Evolutionary conservation across 2,113 vertebrate species (phyloP), one percentile per base, ranked within the genome.

Genomic region (Hipposideros armiger): DNA sequence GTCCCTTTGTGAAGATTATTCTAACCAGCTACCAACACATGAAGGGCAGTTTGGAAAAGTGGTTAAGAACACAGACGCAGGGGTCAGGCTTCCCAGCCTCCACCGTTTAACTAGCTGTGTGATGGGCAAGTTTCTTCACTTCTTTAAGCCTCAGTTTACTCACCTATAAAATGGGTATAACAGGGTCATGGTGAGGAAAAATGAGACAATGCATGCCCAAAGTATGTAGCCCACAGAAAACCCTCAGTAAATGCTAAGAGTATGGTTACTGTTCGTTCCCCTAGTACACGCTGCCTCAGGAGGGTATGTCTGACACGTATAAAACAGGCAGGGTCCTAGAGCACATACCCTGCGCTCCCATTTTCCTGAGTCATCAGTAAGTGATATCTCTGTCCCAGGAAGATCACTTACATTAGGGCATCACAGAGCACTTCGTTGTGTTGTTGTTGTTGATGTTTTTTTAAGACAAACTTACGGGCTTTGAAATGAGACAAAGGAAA

Each of bases 401-500:
- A 16, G 36, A 56, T 47, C 22, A 62, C 15, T 95, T 87, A 90
- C 28, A 74, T 17, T 13, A 90, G 54, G 14, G 80, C 20, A 86
- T 32, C 77, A 81, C 70, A 94, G 14, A 67, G 28, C 47, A 82
- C 24, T 82, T 22, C 54, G 83, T 64, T 80, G 9, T 32, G 28
- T 62, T 11, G 28, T 64, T 78, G 2, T 36, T 70, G 52, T 52
- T 54, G 14, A 11, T 50, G 47, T 74, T 47, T 73, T 42, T 73
- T 64, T 58, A 84, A 67, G 72, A 80, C 9, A 66, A 77, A 87
- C 17, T 90, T 62, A 90, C 81, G 22, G 92, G 50, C 7, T 81
- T 87, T 97, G 92, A 91, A 94, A 91, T 28, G 81, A 97, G 81
- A 93, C 42, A 94, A 85, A 91, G 74, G 62, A 84, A 87, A 76